Evolutionary conservation across 2,113 vertebrate genomes (phyloP).

Genomic region (Amphiprion ocellaris): DNA sequence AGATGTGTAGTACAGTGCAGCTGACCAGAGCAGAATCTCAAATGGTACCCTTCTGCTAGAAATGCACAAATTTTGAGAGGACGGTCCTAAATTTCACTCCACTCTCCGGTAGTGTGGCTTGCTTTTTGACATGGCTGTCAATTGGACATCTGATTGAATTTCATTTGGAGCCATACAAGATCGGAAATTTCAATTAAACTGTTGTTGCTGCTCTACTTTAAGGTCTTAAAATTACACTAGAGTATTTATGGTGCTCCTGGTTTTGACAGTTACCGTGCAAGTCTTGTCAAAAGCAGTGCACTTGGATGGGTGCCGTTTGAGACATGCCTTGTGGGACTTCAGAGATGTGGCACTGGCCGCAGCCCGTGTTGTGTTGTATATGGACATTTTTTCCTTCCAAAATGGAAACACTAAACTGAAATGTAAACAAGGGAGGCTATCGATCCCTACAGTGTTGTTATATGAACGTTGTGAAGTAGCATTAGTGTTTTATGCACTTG

Average conservation of each 20-base stretch:
- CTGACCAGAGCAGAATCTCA: constrained; percentile 56
- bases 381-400: constrained; percentile 48
- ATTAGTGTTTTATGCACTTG: constrained; percentile 70
- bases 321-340: constrained; percentile 25
- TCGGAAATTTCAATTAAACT: constrained; percentile 3
- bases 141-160: constrained; percentile 34
- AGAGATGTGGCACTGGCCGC: constrained; percentile 17
- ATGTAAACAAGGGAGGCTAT: constrained; percentile 47
- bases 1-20: constrained; percentile 1
- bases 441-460: constrained; percentile 66
- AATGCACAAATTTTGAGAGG: constrained; percentile 43
- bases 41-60: constrained; percentile 52
- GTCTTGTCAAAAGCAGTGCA: constrained; percentile 48
- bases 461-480: constrained; percentile 72
- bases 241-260: constrained; percentile 35
- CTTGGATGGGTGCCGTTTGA: constrained; percentile 47
- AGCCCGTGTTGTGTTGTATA: constrained; percentile 52
- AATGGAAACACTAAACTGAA: constrained; percentile 61
- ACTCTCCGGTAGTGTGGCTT: constrained; percentile 3
- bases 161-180: constrained; percentile 32
- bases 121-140: constrained; percentile 15
- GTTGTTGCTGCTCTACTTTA: constrained; percentile 42
- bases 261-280: constrained; percentile 13
- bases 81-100: constrained; percentile 51
- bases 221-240: constrained; percentile 61